Evolutionary conservation across 2,888 invertebrate species (phyloP), one percentile per base, ranked within the genome.

Genomic region (Pterostichus madidus): DNA sequence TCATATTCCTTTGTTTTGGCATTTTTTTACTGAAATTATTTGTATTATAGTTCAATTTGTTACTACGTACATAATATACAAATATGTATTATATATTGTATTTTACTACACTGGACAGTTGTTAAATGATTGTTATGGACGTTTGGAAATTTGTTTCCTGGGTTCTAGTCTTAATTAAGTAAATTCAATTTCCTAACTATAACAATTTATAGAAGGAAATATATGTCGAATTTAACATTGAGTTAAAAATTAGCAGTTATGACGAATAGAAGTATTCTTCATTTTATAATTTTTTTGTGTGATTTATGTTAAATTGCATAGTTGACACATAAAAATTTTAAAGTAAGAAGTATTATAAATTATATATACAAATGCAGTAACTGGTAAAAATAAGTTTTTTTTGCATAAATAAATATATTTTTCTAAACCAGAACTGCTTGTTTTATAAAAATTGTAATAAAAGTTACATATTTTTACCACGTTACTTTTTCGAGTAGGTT

Each of bases 371-470:
- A 71, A 73, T 73, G 73, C 80, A 80, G 80, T 80, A 53, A 80
- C 68, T 80, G 71, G 80, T 80, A 71, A 80, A 80, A 73, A 73
- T 80, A 71, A 17, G 59, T n/a, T 71, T 71, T 49, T 68, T 80
- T 52, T 75, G 59, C 81, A 59, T 75, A 81, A 81, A 81, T 75
- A 81, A 59, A 81, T 73, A 81, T 81, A 75, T 81, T 81, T 81
- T 80, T 81, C 39, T 75, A 81, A 59, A 81, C 75, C 59, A 75
- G 81, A 81, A 81, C 31, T 73, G 44, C 75, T 61, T 79, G 35
- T 64, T 79, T 79, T 64, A 53, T 79, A 79, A 79, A 35, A 53
- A 77, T 56, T 77, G 31, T 71, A 71, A 64, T 61, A 46, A 64
- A 79, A 31, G 68, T 68, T 80, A 17, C 35, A 53, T 53, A 80